These are phyloP conservation scores for Andrena cerasifolii DNA, from an alignment of 1,140 invertebrate species.

Conservation along the genomic window DNA sequence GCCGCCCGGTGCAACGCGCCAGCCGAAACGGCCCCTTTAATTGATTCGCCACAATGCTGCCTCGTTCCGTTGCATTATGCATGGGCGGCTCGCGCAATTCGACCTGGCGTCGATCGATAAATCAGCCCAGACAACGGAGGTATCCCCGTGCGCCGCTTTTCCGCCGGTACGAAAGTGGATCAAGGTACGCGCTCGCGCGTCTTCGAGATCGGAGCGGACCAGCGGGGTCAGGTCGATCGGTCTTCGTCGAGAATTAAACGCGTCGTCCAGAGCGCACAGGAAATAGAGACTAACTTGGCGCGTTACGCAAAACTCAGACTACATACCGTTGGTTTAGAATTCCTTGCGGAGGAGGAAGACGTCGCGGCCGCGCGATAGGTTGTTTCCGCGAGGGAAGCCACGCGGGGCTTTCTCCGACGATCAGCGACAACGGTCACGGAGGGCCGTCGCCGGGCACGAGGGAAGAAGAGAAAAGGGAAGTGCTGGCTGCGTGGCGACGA, in stretches of 20 bases:
- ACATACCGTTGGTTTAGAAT: no score
- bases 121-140: conserved; percentile 32
- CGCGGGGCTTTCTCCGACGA: conserved; percentile 8
- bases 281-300: no score
- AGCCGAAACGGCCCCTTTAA: conserved; percentile 8
- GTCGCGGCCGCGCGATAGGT: no score
- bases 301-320: no score
- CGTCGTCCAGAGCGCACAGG: no score
- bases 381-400: neutral
- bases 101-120: conserved; percentile 32
- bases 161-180: conserved; percentile 32
- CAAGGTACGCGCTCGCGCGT: conserved; percentile 43
- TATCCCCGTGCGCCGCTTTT: conserved; percentile 1
- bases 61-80: conserved; percentile 27
- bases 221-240: neutral
- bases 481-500: conserved; percentile 52
- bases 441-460: conserved; percentile 18
- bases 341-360: neutral
- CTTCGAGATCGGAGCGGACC: neutral
- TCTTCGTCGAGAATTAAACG: neutral
- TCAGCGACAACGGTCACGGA: conserved; percentile 31
- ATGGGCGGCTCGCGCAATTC: neutral
- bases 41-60: conserved; percentile 22
- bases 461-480: conserved; percentile 60
- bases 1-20: neutral